Evolutionary conservation across 2,888 invertebrate genomes (phyloP).

Genomic region (Ennomos fuscantarius): DNA sequence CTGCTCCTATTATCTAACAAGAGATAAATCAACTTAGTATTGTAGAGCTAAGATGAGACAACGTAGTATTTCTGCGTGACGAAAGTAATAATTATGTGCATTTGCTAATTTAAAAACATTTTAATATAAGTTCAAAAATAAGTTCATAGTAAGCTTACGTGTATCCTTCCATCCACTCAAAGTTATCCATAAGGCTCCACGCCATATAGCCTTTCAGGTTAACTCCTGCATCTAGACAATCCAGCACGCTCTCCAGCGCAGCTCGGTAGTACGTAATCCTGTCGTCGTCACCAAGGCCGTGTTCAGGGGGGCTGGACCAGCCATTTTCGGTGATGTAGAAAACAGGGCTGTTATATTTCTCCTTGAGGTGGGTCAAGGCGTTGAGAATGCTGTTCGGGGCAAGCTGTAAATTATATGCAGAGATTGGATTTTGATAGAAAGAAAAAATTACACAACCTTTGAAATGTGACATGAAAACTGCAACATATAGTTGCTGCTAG

Average conservation of each 20-base stretch:
- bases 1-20: too few relatives aligned
- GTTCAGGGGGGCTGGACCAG: conserved; percentile 63
- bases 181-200: conserved; percentile 88
- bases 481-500: too few relatives aligned
- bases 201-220: conserved; percentile 83
- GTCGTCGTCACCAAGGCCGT: conserved; percentile 69
- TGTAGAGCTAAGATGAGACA: too few relatives aligned
- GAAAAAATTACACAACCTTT: too few relatives aligned
- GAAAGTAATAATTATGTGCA: too few relatives aligned
- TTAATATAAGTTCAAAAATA: too few relatives aligned
- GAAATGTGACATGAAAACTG: too few relatives aligned
- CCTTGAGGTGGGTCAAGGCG: conserved; percentile 76
- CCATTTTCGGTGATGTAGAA: conserved; percentile 87
- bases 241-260: conserved; percentile 70
- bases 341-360: conserved; percentile 77
- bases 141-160: conserved; percentile 60
- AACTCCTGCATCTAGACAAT: conserved; percentile 74
- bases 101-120: too few relatives aligned
- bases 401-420: conserved; percentile 52
- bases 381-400: conserved; percentile 86
- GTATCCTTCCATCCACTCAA: conserved; percentile 86
- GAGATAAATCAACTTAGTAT: too few relatives aligned
- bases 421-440: too few relatives aligned
- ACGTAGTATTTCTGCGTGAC: too few relatives aligned
- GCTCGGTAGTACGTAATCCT: conserved; percentile 72